Conservation (phyloP, 2,888 invertebrate genomes). For the Cecidostiba fungosa region DNA sequence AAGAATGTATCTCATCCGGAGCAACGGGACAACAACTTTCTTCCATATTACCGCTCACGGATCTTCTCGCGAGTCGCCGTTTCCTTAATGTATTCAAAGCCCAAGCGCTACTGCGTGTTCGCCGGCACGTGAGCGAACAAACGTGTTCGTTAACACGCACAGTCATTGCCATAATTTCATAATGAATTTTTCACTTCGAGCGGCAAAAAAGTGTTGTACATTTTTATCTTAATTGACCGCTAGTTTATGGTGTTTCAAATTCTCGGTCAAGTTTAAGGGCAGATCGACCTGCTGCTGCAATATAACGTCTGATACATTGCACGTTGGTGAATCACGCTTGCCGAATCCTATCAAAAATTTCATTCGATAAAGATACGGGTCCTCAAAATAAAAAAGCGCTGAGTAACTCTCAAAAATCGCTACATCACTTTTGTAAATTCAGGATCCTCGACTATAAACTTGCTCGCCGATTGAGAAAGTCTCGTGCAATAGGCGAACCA, state of each 20-base stretch:
- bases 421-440: neutral
- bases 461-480: neutral
- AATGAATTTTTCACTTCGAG: constrained; percentile 16
- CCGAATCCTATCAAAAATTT: neutral
- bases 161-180: constrained; percentile 11
- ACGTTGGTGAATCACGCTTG: too few relatives aligned
- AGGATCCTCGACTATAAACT: neutral
- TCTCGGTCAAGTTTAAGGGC: neutral
- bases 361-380: neutral
- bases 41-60: neutral
- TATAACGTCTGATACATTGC: too few relatives aligned
- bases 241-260: neutral
- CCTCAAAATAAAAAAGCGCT: neutral
- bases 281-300: neutral
- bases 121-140: constrained; percentile 38
- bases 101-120: constrained; percentile 7
- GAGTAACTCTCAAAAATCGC: neutral
- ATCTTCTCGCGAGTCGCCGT: neutral
- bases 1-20: constrained; percentile 21
- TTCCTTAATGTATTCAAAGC: constrained; percentile 31
- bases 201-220: constrained; percentile 3
- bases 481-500: neutral
- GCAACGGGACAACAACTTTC: constrained; percentile 46
- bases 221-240: constrained; percentile 27
- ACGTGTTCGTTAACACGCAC: constrained; percentile 28